Evolutionary conservation across 2,113 vertebrate species (phyloP), one percentile per base, ranked within the genome.

Genomic region (Oxygymnocypris stewartii): DNA sequence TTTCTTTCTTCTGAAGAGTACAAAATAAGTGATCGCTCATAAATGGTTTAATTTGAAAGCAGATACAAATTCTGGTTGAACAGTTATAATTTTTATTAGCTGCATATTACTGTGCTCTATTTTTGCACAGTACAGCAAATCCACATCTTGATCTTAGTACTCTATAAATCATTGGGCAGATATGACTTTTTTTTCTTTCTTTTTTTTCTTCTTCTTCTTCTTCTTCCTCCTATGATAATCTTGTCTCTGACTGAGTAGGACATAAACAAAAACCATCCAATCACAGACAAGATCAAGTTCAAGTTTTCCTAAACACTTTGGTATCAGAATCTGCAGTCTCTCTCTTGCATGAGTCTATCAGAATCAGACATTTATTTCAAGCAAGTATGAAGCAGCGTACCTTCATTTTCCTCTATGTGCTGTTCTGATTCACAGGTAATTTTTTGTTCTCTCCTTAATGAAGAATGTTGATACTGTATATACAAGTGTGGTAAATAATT

Each of bases 391-490:
- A 1, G 40, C 47, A 37, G n/a, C 18, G 35, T 8, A 73, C 14
- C 8, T 40, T 84, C n/a, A n/a, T 71, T 42, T 84, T 84, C 79
- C 20, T 75, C 16, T 18, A 31, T 54, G 7, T 82, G 8, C 35
- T 88, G 1, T 20, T 89, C 28, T 86, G 67, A 23, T 42, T 84
- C 0, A 76, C 88, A 89, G 86, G 88, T 88, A 88, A 86, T 23
- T 9, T 9, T 75, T 47, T 47, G 1, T 44, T 28, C 42, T 47
- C 11, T 47, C 25, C 73, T 73, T 23, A 73, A 75, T 25, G 12
- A 47, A 25, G 73, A 28, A 25, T 75, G 10, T 8, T 7, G 47
- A 75, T 16, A 20, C 20, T 51, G 13, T 51, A 4, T 18, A 69
- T 47, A 3, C 20, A 31, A 35, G 8, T 69, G 0, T 6, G 7